Percentiles rank a stretch among this genome's conserved stretches.
phyloP scores from a whole-genome alignment of 2,888 invertebrate genomes.

The Polydrusus tereticollis region DNA sequence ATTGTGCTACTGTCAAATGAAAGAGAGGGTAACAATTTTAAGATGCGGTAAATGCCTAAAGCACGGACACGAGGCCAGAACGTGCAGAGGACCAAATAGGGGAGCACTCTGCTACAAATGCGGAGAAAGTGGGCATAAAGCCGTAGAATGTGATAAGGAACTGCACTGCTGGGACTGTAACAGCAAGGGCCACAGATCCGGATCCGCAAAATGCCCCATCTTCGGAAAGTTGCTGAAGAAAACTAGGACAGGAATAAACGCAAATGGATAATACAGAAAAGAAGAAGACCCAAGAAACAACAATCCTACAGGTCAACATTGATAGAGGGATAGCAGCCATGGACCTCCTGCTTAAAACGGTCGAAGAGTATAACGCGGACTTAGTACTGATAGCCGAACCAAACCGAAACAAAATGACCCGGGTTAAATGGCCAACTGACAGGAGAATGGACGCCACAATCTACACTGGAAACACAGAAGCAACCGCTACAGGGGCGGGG shows the following conservation, averaged over 20 bases:
- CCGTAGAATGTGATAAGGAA: no score
- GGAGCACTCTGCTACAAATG: no score
- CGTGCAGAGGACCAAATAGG: no score
- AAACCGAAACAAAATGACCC: slow-evolving; percentile 10
- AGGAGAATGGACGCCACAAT: slow-evolving; percentile 20
- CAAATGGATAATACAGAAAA: not conserved
- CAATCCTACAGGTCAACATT: no score
- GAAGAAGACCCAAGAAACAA: slow-evolving; percentile 15
- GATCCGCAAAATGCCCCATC: slow-evolving; percentile 33
- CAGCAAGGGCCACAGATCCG: slow-evolving; percentile 36
- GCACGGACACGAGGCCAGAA: no score
- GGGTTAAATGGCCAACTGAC: slow-evolving; percentile 11
- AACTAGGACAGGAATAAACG: slow-evolving; percentile 16
- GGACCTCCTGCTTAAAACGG: slow-evolving; percentile 31
- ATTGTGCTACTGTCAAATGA: no score
- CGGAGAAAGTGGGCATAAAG: no score
- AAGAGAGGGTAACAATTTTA: no score
- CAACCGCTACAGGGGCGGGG: slow-evolving; percentile 9
- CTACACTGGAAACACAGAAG: no score
- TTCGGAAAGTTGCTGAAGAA: slow-evolving; percentile 14
- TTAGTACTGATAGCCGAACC: slow-evolving; percentile 40
- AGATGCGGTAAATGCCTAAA: no score
- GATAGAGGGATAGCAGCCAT: not conserved
- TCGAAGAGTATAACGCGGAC: slow-evolving; percentile 16
- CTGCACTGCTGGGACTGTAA: no score